Base-by-base conservation (phyloP, 1,140 invertebrate species). In the Temnothorax nylanderi region DNA sequence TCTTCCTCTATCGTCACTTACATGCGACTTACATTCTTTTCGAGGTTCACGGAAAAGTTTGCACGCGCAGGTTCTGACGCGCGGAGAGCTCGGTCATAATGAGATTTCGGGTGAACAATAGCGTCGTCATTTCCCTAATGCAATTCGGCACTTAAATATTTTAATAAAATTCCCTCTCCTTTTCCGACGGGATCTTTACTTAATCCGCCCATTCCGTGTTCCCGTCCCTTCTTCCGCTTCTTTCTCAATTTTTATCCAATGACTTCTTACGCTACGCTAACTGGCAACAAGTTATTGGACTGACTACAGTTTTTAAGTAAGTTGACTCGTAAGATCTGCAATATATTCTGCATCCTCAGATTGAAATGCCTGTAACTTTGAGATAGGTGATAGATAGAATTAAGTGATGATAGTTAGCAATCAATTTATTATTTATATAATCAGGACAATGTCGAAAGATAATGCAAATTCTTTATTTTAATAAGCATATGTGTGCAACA, bases 111-210 rank as follows among this genome's bases (percentile, higher is more conserved):
- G 58, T 72, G 92, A 93, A 94, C 91, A 93, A 93, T 92, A 91
- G 93, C 89, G 78, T 89, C 88, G 88, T 91, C 91, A 93, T 93
- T 94, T 93, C 84, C 92, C 92, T 94, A 94, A 94, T 94, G 93
- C 91, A 88, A 93, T 94, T 94, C 90, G 81, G 89, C 91, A 93
- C 91, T 94, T 94, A 93, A 93, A 94, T 93, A 94, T 93, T 94
- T 94, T 93, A 94, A 94, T 94, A 93, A 93, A 93, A 93, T 93
- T 93, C 89, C 62, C 77, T 90, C 74, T 75, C 88, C 71, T 56
- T 21, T 37, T 62, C 74, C 74, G 37, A 41, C 72, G 85, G 78
- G 41, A 75, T 88, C 88, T 80, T 88, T 89, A 88, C 90, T 89
- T 90, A 88, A 89, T 86, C 85, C 71, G n/a, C 69, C 69, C 74